Conservation (phyloP, 1,140 invertebrate genomes). For the Cotesia typhae region DNA sequence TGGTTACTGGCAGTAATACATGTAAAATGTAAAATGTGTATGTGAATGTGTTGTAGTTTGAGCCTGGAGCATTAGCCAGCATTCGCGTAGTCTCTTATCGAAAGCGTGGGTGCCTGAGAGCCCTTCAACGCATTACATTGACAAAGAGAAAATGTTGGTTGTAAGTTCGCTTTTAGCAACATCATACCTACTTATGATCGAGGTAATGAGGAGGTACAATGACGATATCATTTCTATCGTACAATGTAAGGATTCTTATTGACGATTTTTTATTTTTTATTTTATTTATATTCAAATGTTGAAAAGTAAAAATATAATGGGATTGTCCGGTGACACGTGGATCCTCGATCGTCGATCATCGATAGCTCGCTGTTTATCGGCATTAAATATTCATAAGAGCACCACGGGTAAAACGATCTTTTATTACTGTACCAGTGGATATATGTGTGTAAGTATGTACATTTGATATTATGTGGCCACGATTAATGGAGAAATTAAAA, state of each 20-base stretch:
- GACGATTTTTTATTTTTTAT: background rate
- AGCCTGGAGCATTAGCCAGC: slow-evolving; percentile 14
- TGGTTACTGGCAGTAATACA: background rate
- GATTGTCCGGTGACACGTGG: slow-evolving; percentile 7
- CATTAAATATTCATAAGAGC: slow-evolving; percentile 7
- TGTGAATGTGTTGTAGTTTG: background rate
- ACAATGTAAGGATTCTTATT: too few relatives aligned
- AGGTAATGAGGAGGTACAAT: background rate
- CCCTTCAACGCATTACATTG: slow-evolving; percentile 8
- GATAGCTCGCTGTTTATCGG: background rate
- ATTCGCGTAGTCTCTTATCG: slow-evolving; percentile 15
- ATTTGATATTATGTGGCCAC: too few relatives aligned
- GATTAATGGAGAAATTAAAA: too few relatives aligned
- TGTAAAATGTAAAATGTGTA: background rate
- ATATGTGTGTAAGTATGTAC: too few relatives aligned
- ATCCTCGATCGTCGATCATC: slow-evolving; percentile 1
- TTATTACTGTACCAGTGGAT: too few relatives aligned
- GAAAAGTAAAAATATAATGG: background rate
- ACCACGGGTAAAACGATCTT: too few relatives aligned
- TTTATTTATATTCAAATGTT: background rate
- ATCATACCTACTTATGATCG: too few relatives aligned
- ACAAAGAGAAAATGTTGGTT: slow-evolving; percentile 8
- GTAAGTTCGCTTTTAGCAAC: too few relatives aligned
- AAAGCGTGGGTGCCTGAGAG: slow-evolving; percentile 24
- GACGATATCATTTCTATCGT: background rate